Percentiles rank a stretch among this genome's conserved stretches.
phyloP scores from a whole-genome alignment of 1,140 invertebrate species.

The Oedothorax gibbosus region DNA sequence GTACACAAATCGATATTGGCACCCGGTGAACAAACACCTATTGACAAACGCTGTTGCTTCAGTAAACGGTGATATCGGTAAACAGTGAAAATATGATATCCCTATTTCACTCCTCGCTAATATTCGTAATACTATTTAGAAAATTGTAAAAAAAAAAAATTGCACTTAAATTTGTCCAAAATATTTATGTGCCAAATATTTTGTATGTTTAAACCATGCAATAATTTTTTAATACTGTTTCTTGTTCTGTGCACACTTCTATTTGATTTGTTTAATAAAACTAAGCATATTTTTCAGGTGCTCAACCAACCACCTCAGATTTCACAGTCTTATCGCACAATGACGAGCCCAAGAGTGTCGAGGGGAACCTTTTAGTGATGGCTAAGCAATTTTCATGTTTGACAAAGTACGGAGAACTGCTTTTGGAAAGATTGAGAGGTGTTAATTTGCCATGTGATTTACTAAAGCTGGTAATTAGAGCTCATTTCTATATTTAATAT shows the following conservation, averaged over 20 bases:
- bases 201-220: no score
- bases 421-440: slow-evolving; percentile 65
- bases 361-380: slow-evolving; percentile 93
- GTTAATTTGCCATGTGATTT: slow-evolving; percentile 63
- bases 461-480: slow-evolving; percentile 63
- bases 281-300: slow-evolving; percentile 62
- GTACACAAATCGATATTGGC: no score
- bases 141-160: no score
- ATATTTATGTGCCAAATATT: no score
- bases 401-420: slow-evolving; percentile 91
- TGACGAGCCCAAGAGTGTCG: slow-evolving; percentile 80
- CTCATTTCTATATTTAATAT: neutral
- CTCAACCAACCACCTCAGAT: slow-evolving; percentile 72
- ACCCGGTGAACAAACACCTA: no score
- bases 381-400: slow-evolving; percentile 93
- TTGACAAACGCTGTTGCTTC: no score
- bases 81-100: no score
- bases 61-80: no score
- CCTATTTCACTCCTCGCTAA: no score
- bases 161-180: no score
- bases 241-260: neutral
- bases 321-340: slow-evolving; percentile 94
- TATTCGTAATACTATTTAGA: no score
- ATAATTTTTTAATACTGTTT: no score
- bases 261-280: neutral